Conservation (phyloP, 1,140 invertebrate species). For the Ips typographus region DNA sequence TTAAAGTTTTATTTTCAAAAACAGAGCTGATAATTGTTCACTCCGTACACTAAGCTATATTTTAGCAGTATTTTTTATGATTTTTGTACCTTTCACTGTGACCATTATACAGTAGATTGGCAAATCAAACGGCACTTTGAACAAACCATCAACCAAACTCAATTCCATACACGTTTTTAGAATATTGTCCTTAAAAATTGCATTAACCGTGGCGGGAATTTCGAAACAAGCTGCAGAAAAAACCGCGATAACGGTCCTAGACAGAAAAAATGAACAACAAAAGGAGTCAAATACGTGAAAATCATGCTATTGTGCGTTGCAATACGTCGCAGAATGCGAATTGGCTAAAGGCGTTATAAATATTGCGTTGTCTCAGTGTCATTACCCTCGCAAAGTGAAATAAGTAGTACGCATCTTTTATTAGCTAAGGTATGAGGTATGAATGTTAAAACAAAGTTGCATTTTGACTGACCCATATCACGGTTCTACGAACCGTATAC, state of each 20-base stretch:
- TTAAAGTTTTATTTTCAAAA: too few species aligned
- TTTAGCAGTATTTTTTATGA: too few species aligned
- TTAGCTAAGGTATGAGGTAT: constrained; percentile 3
- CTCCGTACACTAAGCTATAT: too few species aligned
- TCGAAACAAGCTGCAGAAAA: constrained; percentile 8
- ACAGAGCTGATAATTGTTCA: too few species aligned
- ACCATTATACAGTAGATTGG: too few species aligned
- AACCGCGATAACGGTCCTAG: constrained; percentile 7
- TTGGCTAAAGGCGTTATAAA: constrained; percentile 11
- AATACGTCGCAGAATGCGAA: constrained; percentile 14
- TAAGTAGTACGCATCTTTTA: constrained; percentile 11
- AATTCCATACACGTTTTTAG: too few species aligned
- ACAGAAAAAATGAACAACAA: constrained; percentile 9
- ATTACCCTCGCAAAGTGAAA: constrained; percentile 17
- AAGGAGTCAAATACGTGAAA: constrained; percentile 11
- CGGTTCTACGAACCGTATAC: too few species aligned
- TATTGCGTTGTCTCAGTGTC: constrained; percentile 15
- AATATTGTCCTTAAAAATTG: too few species aligned
- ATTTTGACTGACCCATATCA: background rate
- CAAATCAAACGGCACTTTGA: too few species aligned
- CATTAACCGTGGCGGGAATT: background rate
- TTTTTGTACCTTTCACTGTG: too few species aligned
- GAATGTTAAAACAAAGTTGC: constrained; percentile 3
- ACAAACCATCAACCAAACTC: too few species aligned
- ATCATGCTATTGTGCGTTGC: constrained; percentile 13